Base-by-base conservation (phyloP, 1,140 invertebrate genomes). In the Lethrus apterus region DNA sequence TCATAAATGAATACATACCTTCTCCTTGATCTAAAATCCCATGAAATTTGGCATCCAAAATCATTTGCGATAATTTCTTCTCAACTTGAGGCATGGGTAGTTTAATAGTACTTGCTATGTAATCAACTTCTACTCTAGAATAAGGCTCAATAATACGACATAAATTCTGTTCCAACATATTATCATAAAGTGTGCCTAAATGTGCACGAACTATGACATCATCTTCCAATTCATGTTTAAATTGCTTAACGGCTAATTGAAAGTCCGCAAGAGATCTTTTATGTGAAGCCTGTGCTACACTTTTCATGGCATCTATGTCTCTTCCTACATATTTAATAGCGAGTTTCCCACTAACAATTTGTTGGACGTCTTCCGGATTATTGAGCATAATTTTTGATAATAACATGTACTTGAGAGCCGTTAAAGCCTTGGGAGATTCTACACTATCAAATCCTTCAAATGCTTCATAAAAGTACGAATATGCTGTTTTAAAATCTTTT, bases 391-490 rank as follows among this genome's bases (percentile, higher is more conserved):
- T 98, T 76, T 99, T 99, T 34, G 91, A 96, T 34, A 99, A 67
- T 46, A 99, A 77, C 96, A 99, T 99, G 68, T 99, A 99, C 66
- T 99, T 99, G 1, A 99, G 71, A 14, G 93, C 90, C 29, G 82
- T 89, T 2, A 98, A 68, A 7, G 96, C 95, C 69, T 93, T 95
- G 9, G 83, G 81, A 60, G 79, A 84, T 61, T 97, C 93, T 11
- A 95, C 86, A 54, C 91, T 94, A 68, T 99, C 94, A 70, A 95
- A 98, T 50, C 94, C 94, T 77, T 99, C 97, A 72, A 99, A 99
- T 24, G 96, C 96, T 76, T 99, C 97, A 72, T 98, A 99, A 66
- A 99, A 99, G 66, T 99, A 99, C 26, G 96, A 99, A 69, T 96
- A 99, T 24, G 96, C 97, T 55, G 96, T 99, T 77, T 99, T 99